Conservation (phyloP, 2,113 vertebrate species). For the Campylorhamphus procurvoides region DNA sequence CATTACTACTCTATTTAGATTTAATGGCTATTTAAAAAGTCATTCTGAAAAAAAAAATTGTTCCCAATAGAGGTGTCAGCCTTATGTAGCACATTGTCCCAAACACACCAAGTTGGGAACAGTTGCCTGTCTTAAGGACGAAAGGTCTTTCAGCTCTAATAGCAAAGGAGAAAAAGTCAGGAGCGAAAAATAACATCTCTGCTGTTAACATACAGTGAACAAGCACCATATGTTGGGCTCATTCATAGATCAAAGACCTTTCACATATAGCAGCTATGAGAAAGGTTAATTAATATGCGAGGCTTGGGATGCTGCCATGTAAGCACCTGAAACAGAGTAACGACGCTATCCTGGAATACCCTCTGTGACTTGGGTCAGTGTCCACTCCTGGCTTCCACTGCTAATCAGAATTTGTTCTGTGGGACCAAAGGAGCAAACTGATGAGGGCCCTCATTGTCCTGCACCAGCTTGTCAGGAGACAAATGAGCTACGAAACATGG, state of each 20-base stretch:
- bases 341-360: rapidly evolving
- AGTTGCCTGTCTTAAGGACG: background rate
- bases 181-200: slow-evolving; percentile 45
- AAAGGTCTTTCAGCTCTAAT: background rate
- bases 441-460: background rate
- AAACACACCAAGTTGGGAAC: background rate
- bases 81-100: background rate
- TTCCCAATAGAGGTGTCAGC: background rate
- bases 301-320: background rate
- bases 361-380: background rate
- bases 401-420: background rate
- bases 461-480: background rate
- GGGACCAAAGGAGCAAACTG: background rate
- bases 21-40: background rate
- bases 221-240: slow-evolving; percentile 18
- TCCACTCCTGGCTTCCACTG: background rate
- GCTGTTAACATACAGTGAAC: background rate
- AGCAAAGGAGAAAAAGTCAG: background rate
- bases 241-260: slow-evolving; percentile 36
- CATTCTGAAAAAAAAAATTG: background rate
- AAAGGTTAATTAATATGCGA: background rate
- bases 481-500: background rate
- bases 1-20: background rate
- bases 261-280: background rate
- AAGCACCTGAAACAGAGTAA: background rate